Evolutionary conservation across 2,888 invertebrate species (phyloP).

Genomic region (Pollenia angustigena): DNA sequence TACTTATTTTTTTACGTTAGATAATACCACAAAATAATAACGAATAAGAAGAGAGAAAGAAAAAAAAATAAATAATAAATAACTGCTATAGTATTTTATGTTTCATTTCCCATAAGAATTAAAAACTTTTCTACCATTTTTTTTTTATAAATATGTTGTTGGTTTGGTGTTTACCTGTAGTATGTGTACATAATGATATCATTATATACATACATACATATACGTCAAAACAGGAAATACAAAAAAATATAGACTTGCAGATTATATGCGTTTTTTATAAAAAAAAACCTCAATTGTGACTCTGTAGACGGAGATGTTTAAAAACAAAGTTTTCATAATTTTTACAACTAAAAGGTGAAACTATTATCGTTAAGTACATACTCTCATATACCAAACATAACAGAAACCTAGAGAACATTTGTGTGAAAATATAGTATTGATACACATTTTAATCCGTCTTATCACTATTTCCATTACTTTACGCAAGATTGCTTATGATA

Average conservation of each 20-base stretch:
- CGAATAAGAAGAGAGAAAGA: neutral
- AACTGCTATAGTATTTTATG: conserved; percentile 49
- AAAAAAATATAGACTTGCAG: neutral
- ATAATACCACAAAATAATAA: neutral
- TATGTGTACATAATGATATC: neutral
- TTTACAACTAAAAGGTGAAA: conserved; percentile 62
- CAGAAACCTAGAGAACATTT: neutral
- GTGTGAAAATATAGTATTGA: too few species aligned
- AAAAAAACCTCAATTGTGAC: neutral
- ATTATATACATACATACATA: neutral
- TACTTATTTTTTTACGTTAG: conserved; percentile 18
- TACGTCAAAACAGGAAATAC: neutral
- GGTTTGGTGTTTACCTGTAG: neutral
- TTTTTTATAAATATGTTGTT: conserved; percentile 36
- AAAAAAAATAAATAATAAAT: neutral
- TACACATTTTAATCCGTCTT: too few species aligned
- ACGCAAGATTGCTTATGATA: too few species aligned
- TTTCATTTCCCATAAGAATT: conserved; percentile 65
- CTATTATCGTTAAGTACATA: conserved; percentile 14
- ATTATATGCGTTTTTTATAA: conserved; percentile 4
- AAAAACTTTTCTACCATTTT: conserved; percentile 59
- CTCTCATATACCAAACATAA: neutral
- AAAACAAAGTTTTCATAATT: conserved; percentile 54
- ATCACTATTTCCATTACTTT: too few species aligned
- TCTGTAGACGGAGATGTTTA: conserved; percentile 16